Conservation (phyloP, 2,888 invertebrate species). For the Poecilobothrus nobilitatus region DNA sequence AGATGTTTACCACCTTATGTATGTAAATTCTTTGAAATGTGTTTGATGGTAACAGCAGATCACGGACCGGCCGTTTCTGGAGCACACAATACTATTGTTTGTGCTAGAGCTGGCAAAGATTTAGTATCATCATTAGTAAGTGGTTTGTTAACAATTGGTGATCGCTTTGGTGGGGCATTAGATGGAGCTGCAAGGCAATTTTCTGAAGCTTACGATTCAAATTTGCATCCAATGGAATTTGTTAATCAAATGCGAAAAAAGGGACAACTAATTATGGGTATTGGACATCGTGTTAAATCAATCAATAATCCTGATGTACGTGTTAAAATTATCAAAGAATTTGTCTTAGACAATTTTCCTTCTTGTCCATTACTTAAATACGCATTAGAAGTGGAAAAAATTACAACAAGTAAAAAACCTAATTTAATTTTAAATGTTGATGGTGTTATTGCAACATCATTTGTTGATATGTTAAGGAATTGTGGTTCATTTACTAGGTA, state of each 20-base stretch:
- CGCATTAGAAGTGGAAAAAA: constrained; percentile 95
- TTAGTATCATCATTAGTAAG: constrained; percentile 92
- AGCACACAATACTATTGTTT: constrained; percentile 97
- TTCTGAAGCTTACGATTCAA: constrained; percentile 90
- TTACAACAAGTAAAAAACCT: constrained; percentile 99
- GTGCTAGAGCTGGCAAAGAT: constrained; percentile 94
- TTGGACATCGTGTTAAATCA: constrained; percentile 85
- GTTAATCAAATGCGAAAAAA: constrained; percentile 96
- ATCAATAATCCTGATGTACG: constrained; percentile 99
- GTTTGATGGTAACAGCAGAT: constrained; percentile 96
- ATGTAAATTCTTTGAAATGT: constrained; percentile 97
- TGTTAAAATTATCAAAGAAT: constrained; percentile 94
- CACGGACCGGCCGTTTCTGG: constrained; percentile 99
- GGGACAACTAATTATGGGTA: constrained; percentile 98
- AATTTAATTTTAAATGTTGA: constrained; percentile 99
- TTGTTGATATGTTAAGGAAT: constrained; percentile 91
- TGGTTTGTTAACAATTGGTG: constrained; percentile 94
- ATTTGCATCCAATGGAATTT: constrained; percentile 94
- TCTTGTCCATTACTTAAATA: constrained; percentile 89
- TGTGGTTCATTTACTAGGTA: constrained; percentile 89
- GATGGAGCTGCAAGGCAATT: constrained; percentile 98
- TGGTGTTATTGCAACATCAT: constrained; percentile 94
- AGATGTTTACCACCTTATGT: constrained; percentile 89
- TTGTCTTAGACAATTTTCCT: constrained; percentile 88
- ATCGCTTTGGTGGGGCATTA: constrained; percentile 95